A percentile compares a stretch with the other conserved stretches of the same genome.
Conservation (phyloP, 2,113 vertebrate species). For the Haplotaxodon microlepis region DNA sequence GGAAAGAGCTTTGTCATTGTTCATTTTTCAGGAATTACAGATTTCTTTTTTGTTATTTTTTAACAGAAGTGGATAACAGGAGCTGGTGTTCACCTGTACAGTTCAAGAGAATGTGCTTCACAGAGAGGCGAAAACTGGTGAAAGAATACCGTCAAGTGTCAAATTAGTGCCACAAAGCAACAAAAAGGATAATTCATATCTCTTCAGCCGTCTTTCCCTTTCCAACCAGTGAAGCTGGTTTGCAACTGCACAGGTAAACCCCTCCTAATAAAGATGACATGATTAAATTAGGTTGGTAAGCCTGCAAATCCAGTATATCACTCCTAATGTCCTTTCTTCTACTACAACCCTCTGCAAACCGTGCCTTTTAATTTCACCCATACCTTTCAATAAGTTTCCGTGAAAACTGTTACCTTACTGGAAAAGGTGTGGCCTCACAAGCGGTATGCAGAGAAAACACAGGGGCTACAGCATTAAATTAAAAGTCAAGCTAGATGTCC, state of each 20-base stretch:
- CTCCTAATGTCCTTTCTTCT: background rate
- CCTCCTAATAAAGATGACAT: background rate
- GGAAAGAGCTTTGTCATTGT: constrained; percentile 38
- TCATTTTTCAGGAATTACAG: background rate
- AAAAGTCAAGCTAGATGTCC: background rate
- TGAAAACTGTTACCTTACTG: background rate
- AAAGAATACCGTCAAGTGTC: background rate
- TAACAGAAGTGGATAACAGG: background rate
- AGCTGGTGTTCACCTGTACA: background rate
- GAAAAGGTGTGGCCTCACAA: background rate
- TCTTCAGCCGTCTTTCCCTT: background rate
- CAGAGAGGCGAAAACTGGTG: background rate
- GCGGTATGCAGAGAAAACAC: background rate
- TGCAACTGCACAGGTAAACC: background rate
- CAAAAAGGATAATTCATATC: background rate
- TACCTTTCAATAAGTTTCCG: background rate
- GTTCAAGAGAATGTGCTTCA: background rate
- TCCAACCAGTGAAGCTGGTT: background rate
- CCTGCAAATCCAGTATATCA: background rate
- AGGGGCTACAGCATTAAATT: background rate
- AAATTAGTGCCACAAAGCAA: background rate
- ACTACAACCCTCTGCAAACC: background rate
- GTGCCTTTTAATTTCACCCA: background rate
- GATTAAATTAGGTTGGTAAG: background rate
- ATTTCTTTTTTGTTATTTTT: background rate